These are phyloP conservation scores for Drosophila merina DNA, from an alignment of 2,888 invertebrate genomes.

Conservation along the genomic window DNA sequence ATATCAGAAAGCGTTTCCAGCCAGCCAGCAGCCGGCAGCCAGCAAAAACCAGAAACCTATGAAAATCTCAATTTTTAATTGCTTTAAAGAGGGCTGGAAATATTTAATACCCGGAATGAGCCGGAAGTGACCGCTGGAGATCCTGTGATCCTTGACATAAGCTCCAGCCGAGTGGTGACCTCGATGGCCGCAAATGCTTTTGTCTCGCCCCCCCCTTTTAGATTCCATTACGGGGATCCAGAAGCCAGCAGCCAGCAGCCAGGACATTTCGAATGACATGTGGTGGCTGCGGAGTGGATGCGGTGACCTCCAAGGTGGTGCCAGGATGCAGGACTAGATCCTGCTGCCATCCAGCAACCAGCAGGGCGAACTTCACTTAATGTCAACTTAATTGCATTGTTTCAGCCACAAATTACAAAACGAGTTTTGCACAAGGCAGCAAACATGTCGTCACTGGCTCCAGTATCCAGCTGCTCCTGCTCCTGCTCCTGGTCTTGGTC, in stretches of 20 bases:
- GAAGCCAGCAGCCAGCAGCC: too few species aligned
- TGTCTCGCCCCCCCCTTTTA: slow-evolving; percentile 47
- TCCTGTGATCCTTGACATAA: slow-evolving; percentile 9
- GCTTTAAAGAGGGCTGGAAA: neutral
- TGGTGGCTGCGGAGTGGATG: slow-evolving; percentile 31
- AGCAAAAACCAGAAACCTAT: neutral
- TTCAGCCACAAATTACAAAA: slow-evolving; percentile 81
- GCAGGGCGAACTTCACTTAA: slow-evolving; percentile 71
- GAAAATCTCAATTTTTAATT: neutral
- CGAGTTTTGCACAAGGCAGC: slow-evolving; percentile 73
- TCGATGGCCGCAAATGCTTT: slow-evolving; percentile 47
- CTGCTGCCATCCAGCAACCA: slow-evolving; percentile 2
- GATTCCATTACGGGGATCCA: slow-evolving; percentile 58
- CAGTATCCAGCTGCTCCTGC: slow-evolving; percentile 37
- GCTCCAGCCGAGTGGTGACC: slow-evolving; percentile 30
- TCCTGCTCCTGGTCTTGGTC: slow-evolving; percentile 28
- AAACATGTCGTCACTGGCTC: slow-evolving; percentile 57
- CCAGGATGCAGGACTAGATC: slow-evolving; percentile 6
- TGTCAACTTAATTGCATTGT: slow-evolving; percentile 81
- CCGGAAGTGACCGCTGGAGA: neutral
- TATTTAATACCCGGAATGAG: neutral
- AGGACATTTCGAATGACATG: slow-evolving; percentile 27
- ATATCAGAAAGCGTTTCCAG: neutral
- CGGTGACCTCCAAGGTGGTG: slow-evolving; percentile 42
- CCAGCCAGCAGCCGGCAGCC: too few species aligned